Evolutionary conservation across 2,113 vertebrate genomes (phyloP).

Genomic region (Rallus limicola): DNA sequence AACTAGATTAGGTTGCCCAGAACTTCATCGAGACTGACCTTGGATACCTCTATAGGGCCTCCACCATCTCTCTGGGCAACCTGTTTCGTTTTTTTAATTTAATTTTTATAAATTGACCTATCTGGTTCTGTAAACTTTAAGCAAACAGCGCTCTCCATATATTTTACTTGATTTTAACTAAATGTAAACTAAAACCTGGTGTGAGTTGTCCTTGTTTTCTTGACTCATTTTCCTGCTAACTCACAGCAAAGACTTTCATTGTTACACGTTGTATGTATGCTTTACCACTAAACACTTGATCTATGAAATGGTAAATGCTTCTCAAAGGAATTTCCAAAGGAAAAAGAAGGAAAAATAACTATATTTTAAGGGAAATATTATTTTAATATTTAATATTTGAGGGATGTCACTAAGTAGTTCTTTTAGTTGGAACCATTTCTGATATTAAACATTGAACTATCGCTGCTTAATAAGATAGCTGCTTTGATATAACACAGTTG

Average conservation of each 20-base stretch:
- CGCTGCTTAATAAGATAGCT: too few relatives aligned
- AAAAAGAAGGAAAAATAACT: not conserved
- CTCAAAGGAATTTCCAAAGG: not conserved
- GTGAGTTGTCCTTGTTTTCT: not conserved
- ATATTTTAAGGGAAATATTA: not conserved
- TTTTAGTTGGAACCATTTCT: not conserved
- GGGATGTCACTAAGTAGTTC: not conserved
- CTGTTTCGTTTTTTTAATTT: too few relatives aligned
- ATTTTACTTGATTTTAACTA: not conserved
- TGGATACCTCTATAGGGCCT: too few relatives aligned
- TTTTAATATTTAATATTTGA: not conserved
- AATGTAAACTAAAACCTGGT: not conserved
- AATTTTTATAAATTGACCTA: not conserved
- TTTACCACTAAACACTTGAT: not conserved
- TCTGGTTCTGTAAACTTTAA: not conserved
- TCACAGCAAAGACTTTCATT: not conserved
- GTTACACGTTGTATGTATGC: rapidly evolving
- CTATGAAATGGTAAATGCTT: not conserved
- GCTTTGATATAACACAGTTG: too few relatives aligned
- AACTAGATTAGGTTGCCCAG: too few relatives aligned
- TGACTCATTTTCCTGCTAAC: not conserved
- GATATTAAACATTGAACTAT: not conserved
- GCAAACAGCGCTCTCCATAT: not conserved
- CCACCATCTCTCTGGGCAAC: too few relatives aligned
- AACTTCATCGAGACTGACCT: too few relatives aligned